Evolutionary conservation across 2,113 vertebrate genomes (phyloP).

Genomic region (Gobiocypris rarus): DNA sequence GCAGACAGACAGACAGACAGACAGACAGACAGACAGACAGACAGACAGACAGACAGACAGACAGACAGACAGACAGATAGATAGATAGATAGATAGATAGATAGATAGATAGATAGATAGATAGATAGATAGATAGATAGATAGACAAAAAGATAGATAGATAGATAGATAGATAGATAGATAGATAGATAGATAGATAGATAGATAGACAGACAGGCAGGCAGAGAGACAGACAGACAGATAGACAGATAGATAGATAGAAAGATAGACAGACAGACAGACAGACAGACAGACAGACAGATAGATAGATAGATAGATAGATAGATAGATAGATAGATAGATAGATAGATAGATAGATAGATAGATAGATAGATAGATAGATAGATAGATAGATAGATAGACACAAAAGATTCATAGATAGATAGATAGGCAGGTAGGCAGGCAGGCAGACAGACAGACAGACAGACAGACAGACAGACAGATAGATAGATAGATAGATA

Average conservation of each 20-base stretch:
- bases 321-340: background rate
- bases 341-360: background rate
- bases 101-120: background rate
- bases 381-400: background rate
- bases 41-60: background rate
- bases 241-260: background rate
- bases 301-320: background rate
- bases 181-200: background rate
- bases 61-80: background rate
- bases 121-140: background rate
- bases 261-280: background rate
- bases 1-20: accelerated
- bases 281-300: background rate
- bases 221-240: accelerated
- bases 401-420: too few species aligned
- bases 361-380: background rate
- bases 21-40: background rate
- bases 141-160: background rate
- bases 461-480: too few species aligned
- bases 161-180: background rate
- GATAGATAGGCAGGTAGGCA: background rate
- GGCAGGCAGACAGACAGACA: background rate
- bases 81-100: background rate
- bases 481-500: background rate
- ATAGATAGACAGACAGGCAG: background rate